These are phyloP conservation scores for Spatulosminthurus flaviceps DNA, from an alignment of 2,888 invertebrate species.

Conservation along the genomic window DNA sequence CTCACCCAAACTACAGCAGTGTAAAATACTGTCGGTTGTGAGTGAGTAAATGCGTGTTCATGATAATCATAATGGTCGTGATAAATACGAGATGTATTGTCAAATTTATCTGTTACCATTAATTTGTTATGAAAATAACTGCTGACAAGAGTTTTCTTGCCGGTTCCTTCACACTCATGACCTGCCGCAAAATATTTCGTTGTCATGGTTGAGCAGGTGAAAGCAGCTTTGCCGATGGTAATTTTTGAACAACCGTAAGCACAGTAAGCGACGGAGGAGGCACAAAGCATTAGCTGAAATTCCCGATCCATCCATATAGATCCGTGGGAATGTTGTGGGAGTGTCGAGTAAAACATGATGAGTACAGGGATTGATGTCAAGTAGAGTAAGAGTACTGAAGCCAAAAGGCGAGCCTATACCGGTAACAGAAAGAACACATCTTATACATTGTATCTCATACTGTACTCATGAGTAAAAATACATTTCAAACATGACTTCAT, in stretches of 20 bases:
- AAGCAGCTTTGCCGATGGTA: background rate
- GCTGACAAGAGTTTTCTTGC: too few species aligned
- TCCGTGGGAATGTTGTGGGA: background rate
- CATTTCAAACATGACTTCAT: background rate
- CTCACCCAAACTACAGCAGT: too few species aligned
- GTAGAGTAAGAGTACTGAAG: background rate
- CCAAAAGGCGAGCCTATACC: conserved; percentile 20
- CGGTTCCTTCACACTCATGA: too few species aligned
- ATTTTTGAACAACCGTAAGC: conserved; percentile 16
- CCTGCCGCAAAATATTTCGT: background rate
- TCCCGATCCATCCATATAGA: background rate
- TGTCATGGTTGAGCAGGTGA: background rate
- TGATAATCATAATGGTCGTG: too few species aligned
- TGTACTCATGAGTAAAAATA: conserved; percentile 19
- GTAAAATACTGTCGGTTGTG: too few species aligned
- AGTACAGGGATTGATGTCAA: conserved; percentile 20
- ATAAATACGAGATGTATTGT: too few species aligned
- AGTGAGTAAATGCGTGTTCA: too few species aligned
- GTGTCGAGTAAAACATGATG: conserved; percentile 1
- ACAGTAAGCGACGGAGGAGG: conserved; percentile 18
- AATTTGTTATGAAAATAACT: too few species aligned
- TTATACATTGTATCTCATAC: too few species aligned
- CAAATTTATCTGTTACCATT: too few species aligned
- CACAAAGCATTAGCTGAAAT: background rate
- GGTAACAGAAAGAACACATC: background rate